These are phyloP conservation scores for Archivesica marissinica DNA, from an alignment of 1,140 invertebrate genomes.

Conservation along the genomic window DNA sequence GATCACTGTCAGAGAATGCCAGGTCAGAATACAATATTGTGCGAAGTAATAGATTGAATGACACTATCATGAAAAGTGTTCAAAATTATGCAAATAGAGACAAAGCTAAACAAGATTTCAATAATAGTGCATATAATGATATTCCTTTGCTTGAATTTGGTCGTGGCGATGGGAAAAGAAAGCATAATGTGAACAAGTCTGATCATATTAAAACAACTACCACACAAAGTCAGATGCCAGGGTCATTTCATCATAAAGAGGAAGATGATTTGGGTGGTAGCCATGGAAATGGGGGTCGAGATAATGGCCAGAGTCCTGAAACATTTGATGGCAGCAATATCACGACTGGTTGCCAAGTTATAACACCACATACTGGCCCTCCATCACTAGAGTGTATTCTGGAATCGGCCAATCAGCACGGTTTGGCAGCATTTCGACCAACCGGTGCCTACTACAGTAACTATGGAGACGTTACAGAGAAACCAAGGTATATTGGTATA, in stretches of 20 bases:
- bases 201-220: neutral
- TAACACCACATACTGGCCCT: slow-evolving; percentile 51
- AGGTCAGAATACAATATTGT: slow-evolving; percentile 42
- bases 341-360: slow-evolving; percentile 29
- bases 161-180: slow-evolving; percentile 32
- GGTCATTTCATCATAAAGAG: neutral
- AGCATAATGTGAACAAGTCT: neutral
- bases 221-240: neutral
- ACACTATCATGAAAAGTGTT: slow-evolving; percentile 54
- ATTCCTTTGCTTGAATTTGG: slow-evolving; percentile 46
- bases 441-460: slow-evolving; percentile 55
- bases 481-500: slow-evolving; percentile 56
- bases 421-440: slow-evolving; percentile 17
- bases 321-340: slow-evolving; percentile 20
- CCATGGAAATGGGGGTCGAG: neutral
- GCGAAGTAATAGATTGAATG: slow-evolving; percentile 27
- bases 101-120: neutral
- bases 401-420: slow-evolving; percentile 29
- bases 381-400: slow-evolving; percentile 44
- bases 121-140: neutral
- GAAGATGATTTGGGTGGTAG: neutral
- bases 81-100: slow-evolving; percentile 18
- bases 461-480: slow-evolving; percentile 48
- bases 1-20: slow-evolving; percentile 47
- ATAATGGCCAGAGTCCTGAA: neutral